phyloP scores from a whole-genome alignment of 2,113 vertebrate species.

The Cavia porcellus region DNA sequence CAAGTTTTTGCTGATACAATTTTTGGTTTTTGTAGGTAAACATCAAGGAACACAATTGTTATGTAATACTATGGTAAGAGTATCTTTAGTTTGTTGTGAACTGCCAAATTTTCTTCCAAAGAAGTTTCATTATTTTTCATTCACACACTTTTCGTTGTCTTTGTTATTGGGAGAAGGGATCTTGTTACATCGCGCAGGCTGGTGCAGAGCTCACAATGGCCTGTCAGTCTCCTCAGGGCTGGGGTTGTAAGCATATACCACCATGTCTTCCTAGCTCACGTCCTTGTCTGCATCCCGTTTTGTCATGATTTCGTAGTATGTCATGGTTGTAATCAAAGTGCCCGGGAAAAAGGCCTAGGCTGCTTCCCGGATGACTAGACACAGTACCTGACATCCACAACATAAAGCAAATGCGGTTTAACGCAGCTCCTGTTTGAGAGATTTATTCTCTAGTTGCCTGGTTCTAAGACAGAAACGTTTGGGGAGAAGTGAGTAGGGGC shows the following conservation, averaged over 20 bases:
- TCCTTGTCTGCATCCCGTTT: background rate
- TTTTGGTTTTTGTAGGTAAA: background rate
- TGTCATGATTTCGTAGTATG: background rate
- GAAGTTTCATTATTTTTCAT: background rate
- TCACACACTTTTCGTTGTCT: fast-evolving
- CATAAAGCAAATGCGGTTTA: background rate
- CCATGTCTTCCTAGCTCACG: background rate
- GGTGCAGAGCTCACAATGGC: background rate
- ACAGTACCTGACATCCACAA: background rate
- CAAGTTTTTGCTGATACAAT: background rate
- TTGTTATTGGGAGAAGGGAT: background rate
- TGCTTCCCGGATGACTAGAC: background rate
- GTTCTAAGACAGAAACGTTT: background rate
- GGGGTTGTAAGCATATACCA: background rate
- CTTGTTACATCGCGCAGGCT: background rate
- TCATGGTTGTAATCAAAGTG: background rate
- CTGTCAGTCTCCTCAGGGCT: background rate
- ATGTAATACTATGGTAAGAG: background rate
- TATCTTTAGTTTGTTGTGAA: background rate
- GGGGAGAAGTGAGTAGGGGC: background rate
- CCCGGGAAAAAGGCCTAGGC: background rate
- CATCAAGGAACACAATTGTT: no score
- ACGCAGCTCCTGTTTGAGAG: background rate
- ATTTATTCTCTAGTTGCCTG: background rate
- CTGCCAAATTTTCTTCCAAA: background rate